Evolutionary conservation across 1,140 invertebrate genomes (phyloP).

Genomic region (roundworm (Caenorhabditis elegans)): DNA sequence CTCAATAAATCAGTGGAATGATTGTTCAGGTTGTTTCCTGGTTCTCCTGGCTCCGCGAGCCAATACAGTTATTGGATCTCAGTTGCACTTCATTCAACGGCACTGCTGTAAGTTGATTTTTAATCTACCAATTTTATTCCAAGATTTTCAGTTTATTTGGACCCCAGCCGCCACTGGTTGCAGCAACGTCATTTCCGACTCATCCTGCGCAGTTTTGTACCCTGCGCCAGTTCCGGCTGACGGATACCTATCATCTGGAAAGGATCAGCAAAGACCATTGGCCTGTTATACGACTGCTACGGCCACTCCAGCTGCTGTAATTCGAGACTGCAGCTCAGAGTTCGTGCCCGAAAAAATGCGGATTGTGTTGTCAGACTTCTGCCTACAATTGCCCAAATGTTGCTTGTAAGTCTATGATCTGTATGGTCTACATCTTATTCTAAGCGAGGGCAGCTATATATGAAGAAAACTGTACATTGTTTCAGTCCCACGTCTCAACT

Average conservation of each 20-base stretch:
- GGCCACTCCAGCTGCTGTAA: not conserved
- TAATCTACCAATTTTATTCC: too few relatives aligned
- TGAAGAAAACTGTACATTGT: too few relatives aligned
- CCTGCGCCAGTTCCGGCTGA: not conserved
- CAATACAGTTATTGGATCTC: not conserved
- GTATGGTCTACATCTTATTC: too few relatives aligned
- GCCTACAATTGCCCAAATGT: not conserved
- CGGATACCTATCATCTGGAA: not conserved
- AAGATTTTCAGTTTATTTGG: not conserved
- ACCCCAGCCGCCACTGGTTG: not conserved
- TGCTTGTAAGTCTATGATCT: not conserved
- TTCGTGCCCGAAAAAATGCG: not conserved
- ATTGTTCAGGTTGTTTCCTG: not conserved
- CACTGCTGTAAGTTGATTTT: not conserved
- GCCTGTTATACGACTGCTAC: not conserved
- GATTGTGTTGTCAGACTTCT: not conserved
- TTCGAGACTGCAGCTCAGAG: not conserved
- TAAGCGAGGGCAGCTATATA: too few relatives aligned
- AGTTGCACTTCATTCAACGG: not conserved
- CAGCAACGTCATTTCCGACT: not conserved
- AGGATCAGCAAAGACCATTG: not conserved
- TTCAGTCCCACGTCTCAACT: slow-evolving; percentile 27
- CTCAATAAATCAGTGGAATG: not conserved
- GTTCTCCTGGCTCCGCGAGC: not conserved
- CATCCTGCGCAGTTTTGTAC: not conserved